Conservation (phyloP, 2,888 invertebrate species). For the Gerosis bhagava region DNA sequence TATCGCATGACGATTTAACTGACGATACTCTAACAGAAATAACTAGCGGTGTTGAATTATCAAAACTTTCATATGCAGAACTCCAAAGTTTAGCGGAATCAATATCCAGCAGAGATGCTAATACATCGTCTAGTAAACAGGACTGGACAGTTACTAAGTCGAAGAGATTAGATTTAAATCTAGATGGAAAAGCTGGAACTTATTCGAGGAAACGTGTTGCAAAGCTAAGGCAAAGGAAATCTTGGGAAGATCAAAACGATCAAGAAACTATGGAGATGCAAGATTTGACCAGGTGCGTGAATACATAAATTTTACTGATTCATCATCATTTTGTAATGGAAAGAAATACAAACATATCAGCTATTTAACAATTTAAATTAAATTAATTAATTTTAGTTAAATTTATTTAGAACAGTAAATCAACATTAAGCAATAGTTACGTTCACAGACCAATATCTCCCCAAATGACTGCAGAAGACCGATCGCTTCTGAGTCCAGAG, state of each 20-base stretch:
- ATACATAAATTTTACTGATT: too few species aligned
- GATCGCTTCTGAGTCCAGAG: constrained; percentile 71
- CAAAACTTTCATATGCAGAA: constrained; percentile 69
- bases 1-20: constrained; percentile 52
- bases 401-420: too few species aligned
- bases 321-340: too few species aligned
- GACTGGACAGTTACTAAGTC: constrained; percentile 69
- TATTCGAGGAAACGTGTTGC: constrained; percentile 75
- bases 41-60: constrained; percentile 67
- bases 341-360: too few species aligned
- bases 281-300: constrained; percentile 79
- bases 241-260: constrained; percentile 88
- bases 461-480: constrained; percentile 68
- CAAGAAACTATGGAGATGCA: constrained; percentile 87
- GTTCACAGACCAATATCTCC: constrained; percentile 70
- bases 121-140: constrained; percentile 73
- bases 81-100: constrained; percentile 72
- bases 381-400: too few species aligned
- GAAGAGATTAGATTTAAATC: constrained; percentile 67
- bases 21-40: constrained; percentile 69
- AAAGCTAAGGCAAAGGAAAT: constrained; percentile 77
- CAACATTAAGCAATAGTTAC: neutral
- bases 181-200: constrained; percentile 74
- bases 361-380: too few species aligned
- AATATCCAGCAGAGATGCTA: constrained; percentile 59